Evolutionary conservation across 2,888 invertebrate genomes (phyloP).

Genomic region (Sussaba pulchella): DNA sequence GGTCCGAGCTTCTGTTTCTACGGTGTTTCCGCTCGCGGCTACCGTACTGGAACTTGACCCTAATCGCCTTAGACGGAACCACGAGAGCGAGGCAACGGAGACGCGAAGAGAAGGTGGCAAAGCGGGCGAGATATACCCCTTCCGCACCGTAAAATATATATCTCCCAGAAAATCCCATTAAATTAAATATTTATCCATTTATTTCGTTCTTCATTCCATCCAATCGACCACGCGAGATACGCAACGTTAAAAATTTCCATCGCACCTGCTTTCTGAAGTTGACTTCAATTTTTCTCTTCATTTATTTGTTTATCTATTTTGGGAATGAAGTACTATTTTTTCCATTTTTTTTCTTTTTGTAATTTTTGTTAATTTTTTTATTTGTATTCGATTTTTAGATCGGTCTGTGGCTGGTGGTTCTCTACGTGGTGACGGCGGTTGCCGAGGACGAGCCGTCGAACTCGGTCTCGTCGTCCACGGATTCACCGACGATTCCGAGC

Average conservation of each 20-base stretch:
- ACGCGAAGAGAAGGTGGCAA: slow-evolving; percentile 44
- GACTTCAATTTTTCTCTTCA: background rate
- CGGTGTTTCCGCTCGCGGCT: slow-evolving; percentile 81
- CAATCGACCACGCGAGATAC: background rate
- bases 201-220: slow-evolving; percentile 34
- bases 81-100: slow-evolving; percentile 54
- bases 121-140: slow-evolving; percentile 39
- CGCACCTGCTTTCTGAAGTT: background rate
- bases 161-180: slow-evolving; percentile 45
- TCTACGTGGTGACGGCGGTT: slow-evolving; percentile 61
- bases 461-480: slow-evolving; percentile 76
- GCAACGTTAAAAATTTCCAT: background rate
- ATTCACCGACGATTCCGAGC: slow-evolving; percentile 83
- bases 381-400: slow-evolving; percentile 69
- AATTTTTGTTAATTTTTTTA: background rate
- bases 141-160: slow-evolving; percentile 19
- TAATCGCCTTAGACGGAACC: slow-evolving; percentile 77
- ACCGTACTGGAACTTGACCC: slow-evolving; percentile 81
- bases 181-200: slow-evolving; percentile 29
- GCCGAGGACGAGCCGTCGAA: slow-evolving; percentile 77
- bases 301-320: background rate
- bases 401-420: slow-evolving; percentile 72
- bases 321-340: background rate
- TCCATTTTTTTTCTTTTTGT: background rate
- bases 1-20: slow-evolving; percentile 81